These are phyloP conservation scores for Thereva nobilitata DNA, from an alignment of 2,888 invertebrate genomes.

Conservation along the genomic window DNA sequence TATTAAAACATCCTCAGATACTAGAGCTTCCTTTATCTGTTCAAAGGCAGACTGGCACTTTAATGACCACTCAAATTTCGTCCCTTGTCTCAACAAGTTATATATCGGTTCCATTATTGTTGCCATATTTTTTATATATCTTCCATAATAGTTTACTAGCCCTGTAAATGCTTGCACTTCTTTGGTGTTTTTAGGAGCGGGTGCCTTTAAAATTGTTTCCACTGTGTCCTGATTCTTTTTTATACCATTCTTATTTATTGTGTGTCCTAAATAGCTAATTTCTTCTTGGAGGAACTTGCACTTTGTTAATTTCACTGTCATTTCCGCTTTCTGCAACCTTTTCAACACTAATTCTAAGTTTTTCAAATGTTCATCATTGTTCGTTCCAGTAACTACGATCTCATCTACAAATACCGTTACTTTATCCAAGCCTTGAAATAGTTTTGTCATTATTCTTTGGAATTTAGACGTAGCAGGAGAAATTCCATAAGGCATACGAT, in stretches of 20 bases:
- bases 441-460: constrained; percentile 2
- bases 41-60: constrained; percentile 45
- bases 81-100: constrained; percentile 45
- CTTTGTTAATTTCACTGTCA: constrained; percentile 47
- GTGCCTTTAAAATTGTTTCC: constrained; percentile 46
- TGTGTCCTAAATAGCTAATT: constrained; percentile 49
- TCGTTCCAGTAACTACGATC: neutral
- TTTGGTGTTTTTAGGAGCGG: constrained; percentile 44
- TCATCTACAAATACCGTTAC: neutral
- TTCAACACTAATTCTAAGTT: neutral
- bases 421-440: neutral
- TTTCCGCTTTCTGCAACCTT: constrained; percentile 41
- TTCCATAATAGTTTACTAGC: constrained; percentile 50
- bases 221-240: constrained; percentile 47
- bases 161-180: constrained; percentile 48
- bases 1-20: constrained; percentile 43
- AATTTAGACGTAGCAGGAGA: neutral
- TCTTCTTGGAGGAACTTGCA: constrained; percentile 49
- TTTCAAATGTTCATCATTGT: neutral
- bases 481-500: neutral
- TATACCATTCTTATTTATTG: constrained; percentile 47
- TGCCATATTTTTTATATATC: constrained; percentile 48
- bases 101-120: constrained; percentile 47
- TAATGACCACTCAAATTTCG: constrained; percentile 44
- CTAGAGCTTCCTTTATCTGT: constrained; percentile 45